Base-by-base conservation (phyloP, 2,113 vertebrate species). In the Cacatua alba region DNA sequence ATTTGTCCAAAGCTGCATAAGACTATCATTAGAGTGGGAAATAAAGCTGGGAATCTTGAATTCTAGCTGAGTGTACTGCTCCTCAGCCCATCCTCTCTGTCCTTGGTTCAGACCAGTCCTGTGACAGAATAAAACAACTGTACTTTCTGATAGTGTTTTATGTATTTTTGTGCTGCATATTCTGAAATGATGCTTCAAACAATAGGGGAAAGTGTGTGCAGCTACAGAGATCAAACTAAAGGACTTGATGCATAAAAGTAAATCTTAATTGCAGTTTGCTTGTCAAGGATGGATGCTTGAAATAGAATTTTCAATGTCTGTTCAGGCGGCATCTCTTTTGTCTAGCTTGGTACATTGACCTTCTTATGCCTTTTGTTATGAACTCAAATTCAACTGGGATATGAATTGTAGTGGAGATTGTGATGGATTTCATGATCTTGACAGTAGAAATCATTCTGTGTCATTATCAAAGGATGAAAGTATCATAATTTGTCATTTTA, bases 241-340 rank as follows among this genome's bases (percentile, higher is more conserved):
- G 72, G n/a, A 68, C 53, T 84, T 72, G 78, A 75, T 91, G 49
- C 44, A 35, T 78, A 65, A 41, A 71, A 94, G 53, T 63, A 84
- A 96, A 94, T 81, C 60, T 90, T 90, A 85, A 83, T 88, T 80
- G 68, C 51, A 93, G 64, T 78, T 80, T 72, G 49, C 77, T 78
- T 95, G 77, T 82, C 74, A 91, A 81, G 55, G 81, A n/a, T 86
- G 69, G 57, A 17, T 93, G 77, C 67, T 94, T 72, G 80, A 94
- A 92, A 94, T 12, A 93, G 39, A 93, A 82, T 57, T 88, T 87
- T 76, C 80, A 60, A 1, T 64, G 49, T 35, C 33, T 90, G n/a
- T 33, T 90, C 78, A 70, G 87, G 69, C 29, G 1, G 55, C 15
- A 11, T 72, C 39, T 80, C 35, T 85, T 88, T 92, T 72, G 39